Conservation (phyloP, 2,797 vertebrate species). For the Leptoclinus maculatus region DNA sequence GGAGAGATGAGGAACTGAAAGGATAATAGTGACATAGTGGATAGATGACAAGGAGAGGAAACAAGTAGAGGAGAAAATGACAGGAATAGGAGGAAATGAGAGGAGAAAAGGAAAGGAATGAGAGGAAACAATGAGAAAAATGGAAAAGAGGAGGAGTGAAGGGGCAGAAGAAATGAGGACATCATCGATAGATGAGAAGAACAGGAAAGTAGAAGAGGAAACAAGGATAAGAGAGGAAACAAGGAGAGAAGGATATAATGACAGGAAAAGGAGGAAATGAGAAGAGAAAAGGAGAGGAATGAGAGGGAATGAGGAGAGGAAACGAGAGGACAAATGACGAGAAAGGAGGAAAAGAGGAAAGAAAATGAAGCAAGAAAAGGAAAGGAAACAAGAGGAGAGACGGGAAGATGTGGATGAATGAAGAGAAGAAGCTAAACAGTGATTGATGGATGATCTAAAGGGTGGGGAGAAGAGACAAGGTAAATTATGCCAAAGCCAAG, state of each 20-base stretch:
- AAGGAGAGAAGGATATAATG: too few relatives aligned
- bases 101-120: background rate
- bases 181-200: background rate
- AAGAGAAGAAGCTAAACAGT: background rate
- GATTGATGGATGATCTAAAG: background rate
- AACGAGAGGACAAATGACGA: background rate
- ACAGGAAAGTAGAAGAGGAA: background rate
- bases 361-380: background rate
- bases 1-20: background rate
- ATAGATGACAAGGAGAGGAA: background rate
- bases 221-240: too few relatives aligned
- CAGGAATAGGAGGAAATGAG: too few relatives aligned
- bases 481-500: background rate
- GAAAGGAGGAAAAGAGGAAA: background rate
- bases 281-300: background rate
- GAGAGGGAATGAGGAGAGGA: background rate
- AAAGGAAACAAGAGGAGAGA: background rate
- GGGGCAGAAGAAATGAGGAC: too few relatives aligned
- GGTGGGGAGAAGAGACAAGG: background rate
- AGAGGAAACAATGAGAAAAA: background rate
- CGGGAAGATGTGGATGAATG: background rate
- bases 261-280: background rate
- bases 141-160: too few relatives aligned
- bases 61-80: background rate
- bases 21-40: background rate